Conservation (phyloP, 64 coral and sea anemone species). For the Dendrophyllia cribrosa region DNA sequence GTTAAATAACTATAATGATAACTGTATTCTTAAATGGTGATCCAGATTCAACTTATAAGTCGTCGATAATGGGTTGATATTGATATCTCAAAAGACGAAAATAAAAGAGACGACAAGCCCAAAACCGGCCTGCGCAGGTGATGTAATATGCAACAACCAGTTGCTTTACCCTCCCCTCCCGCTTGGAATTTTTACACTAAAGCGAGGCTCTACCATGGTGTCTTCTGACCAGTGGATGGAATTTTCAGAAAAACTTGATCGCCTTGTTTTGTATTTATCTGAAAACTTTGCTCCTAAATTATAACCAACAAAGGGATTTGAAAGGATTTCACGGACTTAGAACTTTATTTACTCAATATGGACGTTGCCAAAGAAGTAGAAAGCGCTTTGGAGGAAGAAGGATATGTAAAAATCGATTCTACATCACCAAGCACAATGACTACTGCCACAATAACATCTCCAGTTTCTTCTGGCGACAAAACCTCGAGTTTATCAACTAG, state of each 20-base stretch:
- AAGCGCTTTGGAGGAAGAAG: slow-evolving; percentile 91
- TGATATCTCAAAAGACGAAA: too few species aligned
- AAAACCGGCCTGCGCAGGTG: background rate
- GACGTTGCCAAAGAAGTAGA: slow-evolving; percentile 93
- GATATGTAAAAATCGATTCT: slow-evolving; percentile 73
- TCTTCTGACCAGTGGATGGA: background rate
- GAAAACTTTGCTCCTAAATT: background rate
- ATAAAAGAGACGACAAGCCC: too few species aligned
- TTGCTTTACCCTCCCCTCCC: background rate
- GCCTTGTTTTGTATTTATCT: too few species aligned
- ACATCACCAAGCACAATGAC: slow-evolving; percentile 32
- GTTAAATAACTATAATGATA: too few species aligned
- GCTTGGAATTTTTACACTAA: background rate
- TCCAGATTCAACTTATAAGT: too few species aligned
- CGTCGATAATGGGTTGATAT: too few species aligned
- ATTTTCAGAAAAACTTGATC: background rate
- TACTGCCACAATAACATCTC: slow-evolving; percentile 9
- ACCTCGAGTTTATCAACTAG: slow-evolving; percentile 12
- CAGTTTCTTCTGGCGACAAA: slow-evolving; percentile 20
- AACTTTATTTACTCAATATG: slow-evolving; percentile 47
- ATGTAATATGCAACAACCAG: too few species aligned
- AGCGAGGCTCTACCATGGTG: slow-evolving; percentile 33
- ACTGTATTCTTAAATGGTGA: too few species aligned
- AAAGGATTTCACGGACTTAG: background rate
- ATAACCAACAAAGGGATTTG: background rate